Conservation (phyloP, 2,113 vertebrate species). For the Mesocricetus auratus region DNA sequence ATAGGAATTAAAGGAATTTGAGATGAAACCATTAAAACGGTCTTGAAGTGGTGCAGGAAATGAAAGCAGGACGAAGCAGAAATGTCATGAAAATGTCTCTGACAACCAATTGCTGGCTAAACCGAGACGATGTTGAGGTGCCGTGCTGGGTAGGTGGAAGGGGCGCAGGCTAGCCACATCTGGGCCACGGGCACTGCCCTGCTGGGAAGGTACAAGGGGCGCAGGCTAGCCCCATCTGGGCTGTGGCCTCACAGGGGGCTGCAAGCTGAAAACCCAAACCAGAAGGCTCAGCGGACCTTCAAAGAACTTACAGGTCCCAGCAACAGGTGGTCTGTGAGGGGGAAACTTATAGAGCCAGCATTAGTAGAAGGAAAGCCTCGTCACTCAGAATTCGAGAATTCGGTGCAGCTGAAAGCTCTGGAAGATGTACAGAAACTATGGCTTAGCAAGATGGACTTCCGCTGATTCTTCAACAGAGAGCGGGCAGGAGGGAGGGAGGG, state of each 20-base stretch:
- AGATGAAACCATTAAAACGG: conserved; percentile 39
- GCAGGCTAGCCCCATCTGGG: background rate
- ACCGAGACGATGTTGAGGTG: background rate
- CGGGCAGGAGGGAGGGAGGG: too few relatives aligned
- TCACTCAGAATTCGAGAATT: background rate
- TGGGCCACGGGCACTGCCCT: background rate
- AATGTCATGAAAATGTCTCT: conserved; percentile 51
- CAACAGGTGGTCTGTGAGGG: background rate
- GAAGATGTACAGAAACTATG: background rate
- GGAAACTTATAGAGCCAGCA: background rate
- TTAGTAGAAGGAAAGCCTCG: background rate
- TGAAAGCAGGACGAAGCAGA: conserved; percentile 48
- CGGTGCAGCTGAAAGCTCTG: background rate
- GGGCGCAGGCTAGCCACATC: background rate
- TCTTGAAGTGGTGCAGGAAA: conserved; percentile 13
- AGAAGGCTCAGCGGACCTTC: background rate
- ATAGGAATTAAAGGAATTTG: conserved; percentile 61
- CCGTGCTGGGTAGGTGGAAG: background rate
- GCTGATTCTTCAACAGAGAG: background rate
- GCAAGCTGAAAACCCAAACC: background rate
- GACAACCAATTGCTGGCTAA: background rate
- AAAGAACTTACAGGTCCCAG: background rate
- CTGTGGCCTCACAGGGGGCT: background rate
- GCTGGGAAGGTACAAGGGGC: background rate
- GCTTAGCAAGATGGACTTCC: background rate